These are phyloP conservation scores for Urophycis tenuis DNA, from an alignment of 2,797 vertebrate species.

Conservation along the genomic window DNA sequence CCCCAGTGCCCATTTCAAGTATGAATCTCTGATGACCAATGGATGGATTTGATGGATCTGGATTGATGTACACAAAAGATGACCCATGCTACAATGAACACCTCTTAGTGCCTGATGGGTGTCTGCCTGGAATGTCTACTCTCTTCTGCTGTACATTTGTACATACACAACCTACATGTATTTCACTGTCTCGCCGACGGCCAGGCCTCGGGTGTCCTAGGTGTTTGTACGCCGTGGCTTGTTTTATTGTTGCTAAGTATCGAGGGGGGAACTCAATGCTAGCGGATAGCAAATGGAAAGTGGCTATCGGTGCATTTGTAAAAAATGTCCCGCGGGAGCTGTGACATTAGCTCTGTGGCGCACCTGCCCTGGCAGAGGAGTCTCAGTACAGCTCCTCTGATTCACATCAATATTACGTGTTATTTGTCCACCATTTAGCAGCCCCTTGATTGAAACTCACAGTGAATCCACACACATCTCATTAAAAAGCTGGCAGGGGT, in stretches of 20 bases:
- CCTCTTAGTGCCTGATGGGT: constrained; percentile 75
- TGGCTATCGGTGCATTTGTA: neutral
- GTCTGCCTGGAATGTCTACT: constrained; percentile 68
- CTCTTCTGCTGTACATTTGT: constrained; percentile 65
- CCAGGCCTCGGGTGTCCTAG: constrained; percentile 30
- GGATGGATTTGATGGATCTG: constrained; percentile 22
- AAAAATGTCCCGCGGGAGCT: neutral
- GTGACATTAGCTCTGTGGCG: neutral
- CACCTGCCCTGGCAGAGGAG: neutral
- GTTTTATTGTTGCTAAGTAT: constrained; percentile 36
- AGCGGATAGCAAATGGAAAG: neutral
- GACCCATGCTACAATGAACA: constrained; percentile 65
- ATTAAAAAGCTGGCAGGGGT: too few species aligned
- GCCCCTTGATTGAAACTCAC: too few species aligned
- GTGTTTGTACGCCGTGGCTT: constrained; percentile 47
- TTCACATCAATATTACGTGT: neutral
- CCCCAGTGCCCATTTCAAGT: neutral
- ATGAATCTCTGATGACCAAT: neutral
- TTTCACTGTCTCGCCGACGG: constrained; percentile 38
- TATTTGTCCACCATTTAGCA: too few species aligned
- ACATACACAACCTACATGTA: constrained; percentile 57
- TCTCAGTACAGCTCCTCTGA: neutral
- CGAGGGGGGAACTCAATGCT: neutral
- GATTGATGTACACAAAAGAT: constrained; percentile 50
- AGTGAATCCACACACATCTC: too few species aligned